Conservation (phyloP, 2,888 invertebrate genomes). For the Myopa testacea region DNA sequence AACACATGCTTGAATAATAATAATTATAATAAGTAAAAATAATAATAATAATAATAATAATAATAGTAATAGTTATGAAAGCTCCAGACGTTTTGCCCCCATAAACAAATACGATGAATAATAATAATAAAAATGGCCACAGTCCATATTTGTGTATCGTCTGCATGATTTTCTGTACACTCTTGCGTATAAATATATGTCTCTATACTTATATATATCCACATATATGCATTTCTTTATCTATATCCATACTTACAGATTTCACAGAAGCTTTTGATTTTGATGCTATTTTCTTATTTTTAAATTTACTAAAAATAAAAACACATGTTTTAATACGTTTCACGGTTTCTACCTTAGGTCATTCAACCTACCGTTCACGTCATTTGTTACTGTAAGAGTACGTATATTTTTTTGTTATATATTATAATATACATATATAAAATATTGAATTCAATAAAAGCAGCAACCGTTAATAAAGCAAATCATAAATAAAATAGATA, state of each 20-base stretch:
- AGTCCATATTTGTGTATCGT: neutral
- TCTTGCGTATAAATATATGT: neutral
- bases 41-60: constrained; percentile 1
- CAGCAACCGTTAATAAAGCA: too few relatives aligned
- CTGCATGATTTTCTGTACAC: neutral
- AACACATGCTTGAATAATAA: constrained; percentile 23
- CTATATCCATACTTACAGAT: neutral
- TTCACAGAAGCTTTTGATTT: neutral
- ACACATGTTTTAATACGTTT: constrained; percentile 23
- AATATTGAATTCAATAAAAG: too few relatives aligned
- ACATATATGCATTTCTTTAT: neutral
- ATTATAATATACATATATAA: too few relatives aligned
- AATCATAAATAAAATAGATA: too few relatives aligned
- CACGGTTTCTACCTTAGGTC: neutral
- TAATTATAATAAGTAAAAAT: neutral
- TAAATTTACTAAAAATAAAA: neutral
- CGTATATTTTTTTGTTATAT: neutral
- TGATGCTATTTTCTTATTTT: neutral
- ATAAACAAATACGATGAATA: constrained; percentile 8
- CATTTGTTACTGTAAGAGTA: constrained; percentile 7
- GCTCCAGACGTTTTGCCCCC: neutral
- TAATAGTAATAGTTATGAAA: neutral
- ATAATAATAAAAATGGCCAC: constrained; percentile 7
- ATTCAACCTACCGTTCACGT: constrained; percentile 19
- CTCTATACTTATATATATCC: neutral